phyloP scores from a whole-genome alignment of 64 coral and sea anemone species.

The Montipora sp. region DNA sequence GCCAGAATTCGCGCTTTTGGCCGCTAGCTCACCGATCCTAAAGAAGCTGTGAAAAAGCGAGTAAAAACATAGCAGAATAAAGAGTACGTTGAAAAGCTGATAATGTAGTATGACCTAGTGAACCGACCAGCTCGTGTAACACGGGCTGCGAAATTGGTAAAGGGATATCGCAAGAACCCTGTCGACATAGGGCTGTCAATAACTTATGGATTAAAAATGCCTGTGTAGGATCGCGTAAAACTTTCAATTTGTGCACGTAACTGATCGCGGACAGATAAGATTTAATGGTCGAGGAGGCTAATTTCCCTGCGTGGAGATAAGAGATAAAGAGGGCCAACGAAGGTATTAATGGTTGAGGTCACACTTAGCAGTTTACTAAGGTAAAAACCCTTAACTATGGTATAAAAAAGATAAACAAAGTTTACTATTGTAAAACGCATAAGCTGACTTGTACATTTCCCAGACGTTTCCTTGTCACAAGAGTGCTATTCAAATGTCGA shows the following conservation, averaged over 20 bases:
- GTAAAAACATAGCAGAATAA: conserved; percentile 6
- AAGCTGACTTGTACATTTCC: too few species aligned
- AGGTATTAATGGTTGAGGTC: too few species aligned
- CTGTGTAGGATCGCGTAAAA: neutral
- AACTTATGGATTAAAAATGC: neutral
- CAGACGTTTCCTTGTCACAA: too few species aligned
- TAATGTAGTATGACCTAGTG: neutral
- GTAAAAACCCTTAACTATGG: too few species aligned
- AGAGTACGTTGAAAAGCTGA: neutral
- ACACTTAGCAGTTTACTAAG: too few species aligned
- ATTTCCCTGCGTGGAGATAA: neutral
- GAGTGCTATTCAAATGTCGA: too few species aligned
- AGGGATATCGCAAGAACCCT: neutral
- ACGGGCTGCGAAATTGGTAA: neutral
- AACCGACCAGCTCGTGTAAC: neutral
- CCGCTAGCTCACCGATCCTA: neutral
- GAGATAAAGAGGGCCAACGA: too few species aligned
- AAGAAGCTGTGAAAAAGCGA: neutral
- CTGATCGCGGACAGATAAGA: neutral
- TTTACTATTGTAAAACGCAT: too few species aligned
- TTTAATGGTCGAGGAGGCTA: neutral
- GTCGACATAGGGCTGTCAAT: neutral
- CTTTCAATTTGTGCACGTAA: conserved; percentile 2
- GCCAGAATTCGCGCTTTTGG: neutral
- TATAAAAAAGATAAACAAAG: too few species aligned